phyloP scores from a whole-genome alignment of 2,888 invertebrate species.

The Oscheius sp. region DNA sequence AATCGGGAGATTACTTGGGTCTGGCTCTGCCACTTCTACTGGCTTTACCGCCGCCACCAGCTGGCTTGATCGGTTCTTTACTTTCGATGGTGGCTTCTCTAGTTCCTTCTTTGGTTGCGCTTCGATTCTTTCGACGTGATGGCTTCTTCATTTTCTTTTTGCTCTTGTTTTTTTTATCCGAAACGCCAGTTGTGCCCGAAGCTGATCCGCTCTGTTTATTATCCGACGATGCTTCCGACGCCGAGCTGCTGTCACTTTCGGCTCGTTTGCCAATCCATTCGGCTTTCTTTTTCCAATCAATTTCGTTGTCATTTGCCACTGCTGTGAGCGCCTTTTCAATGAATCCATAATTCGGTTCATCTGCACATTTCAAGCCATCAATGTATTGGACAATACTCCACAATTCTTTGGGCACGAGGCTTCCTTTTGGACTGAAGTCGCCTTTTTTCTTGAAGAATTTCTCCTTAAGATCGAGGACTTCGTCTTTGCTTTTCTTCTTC shows the following conservation, averaged over 20 bases:
- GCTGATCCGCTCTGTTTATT: slow-evolving; percentile 18
- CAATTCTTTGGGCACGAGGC: slow-evolving; percentile 32
- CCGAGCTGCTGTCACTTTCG: not conserved
- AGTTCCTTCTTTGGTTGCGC: too few species aligned
- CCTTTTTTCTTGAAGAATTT: slow-evolving; percentile 26
- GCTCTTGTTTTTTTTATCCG: not conserved
- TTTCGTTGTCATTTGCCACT: not conserved
- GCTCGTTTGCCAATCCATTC: slow-evolving; percentile 39
- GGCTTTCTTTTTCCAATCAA: slow-evolving; percentile 23
- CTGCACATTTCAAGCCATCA: slow-evolving; percentile 2
- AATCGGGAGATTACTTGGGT: too few species aligned
- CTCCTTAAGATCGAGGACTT: slow-evolving; percentile 36
- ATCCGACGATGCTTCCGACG: not conserved
- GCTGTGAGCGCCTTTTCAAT: slow-evolving; percentile 1
- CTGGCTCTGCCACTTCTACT: too few species aligned
- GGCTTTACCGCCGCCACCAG: too few species aligned
- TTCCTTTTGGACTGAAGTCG: not conserved
- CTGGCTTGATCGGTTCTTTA: too few species aligned
- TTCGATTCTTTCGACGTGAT: too few species aligned
- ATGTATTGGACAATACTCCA: slow-evolving; percentile 25
- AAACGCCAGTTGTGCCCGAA: not conserved
- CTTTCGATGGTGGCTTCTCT: too few species aligned
- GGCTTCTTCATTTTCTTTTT: not conserved
- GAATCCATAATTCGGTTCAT: slow-evolving; percentile 29
- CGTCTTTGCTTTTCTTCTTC: slow-evolving; percentile 36